Percentiles rank a stretch among this genome's conserved stretches.
Evolutionary conservation across 2,113 vertebrate species (phyloP).

Genomic region (Calidris pugnax): DNA sequence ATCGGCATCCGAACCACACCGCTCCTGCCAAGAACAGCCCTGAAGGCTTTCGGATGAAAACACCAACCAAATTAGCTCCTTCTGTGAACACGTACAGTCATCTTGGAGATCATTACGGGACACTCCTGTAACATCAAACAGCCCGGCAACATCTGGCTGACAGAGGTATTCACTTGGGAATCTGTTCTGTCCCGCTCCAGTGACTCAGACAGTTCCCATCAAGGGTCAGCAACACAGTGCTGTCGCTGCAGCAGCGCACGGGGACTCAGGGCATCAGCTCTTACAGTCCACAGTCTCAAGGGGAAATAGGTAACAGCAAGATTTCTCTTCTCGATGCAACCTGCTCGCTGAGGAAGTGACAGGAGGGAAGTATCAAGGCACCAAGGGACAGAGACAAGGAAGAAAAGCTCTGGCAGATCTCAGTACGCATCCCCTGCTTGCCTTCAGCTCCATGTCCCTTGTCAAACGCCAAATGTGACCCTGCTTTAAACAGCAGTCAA

Average conservation of each 20-base stretch:
- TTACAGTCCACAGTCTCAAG: neutral
- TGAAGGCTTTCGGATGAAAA: neutral
- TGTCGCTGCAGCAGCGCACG: neutral
- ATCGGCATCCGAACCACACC: neutral
- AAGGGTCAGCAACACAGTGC: neutral
- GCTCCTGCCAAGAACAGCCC: neutral
- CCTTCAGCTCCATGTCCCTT: neutral
- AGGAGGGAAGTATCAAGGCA: neutral
- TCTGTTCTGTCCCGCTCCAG: neutral
- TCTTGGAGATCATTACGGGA: neutral
- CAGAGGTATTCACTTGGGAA: neutral
- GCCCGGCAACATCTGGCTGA: neutral
- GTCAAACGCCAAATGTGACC: fast-evolving
- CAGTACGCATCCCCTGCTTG: neutral
- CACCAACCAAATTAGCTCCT: neutral
- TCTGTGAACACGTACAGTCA: neutral
- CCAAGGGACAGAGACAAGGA: neutral
- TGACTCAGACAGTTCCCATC: neutral
- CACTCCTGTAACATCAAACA: neutral
- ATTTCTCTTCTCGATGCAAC: neutral
- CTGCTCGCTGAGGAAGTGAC: neutral
- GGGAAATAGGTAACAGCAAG: neutral
- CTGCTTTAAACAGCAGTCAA: neutral
- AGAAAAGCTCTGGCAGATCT: neutral
- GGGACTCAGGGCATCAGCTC: neutral